Percentiles rank a stretch among this genome's conserved stretches.
These are phyloP conservation scores for Sitobion miscanthi DNA, from an alignment of 1,140 invertebrate species.

Conservation along the genomic window DNA sequence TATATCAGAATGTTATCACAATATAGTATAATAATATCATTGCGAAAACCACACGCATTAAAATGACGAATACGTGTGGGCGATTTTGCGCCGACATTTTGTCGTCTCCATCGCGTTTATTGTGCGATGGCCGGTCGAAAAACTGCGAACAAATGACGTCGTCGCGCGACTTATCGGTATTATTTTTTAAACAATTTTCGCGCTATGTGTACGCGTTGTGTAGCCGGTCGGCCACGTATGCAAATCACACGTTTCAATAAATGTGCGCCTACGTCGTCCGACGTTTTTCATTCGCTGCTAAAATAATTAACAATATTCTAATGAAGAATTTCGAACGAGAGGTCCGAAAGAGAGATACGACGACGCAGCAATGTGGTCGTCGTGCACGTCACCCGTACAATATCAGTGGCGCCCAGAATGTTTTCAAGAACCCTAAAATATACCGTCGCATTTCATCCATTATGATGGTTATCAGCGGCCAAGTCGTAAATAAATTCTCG, in stretches of 20 bases:
- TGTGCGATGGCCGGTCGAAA: neutral
- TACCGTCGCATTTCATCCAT: neutral
- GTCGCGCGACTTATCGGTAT: neutral
- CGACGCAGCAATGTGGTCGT: neutral
- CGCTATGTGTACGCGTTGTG: neutral
- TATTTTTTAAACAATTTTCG: neutral
- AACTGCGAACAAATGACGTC: slow-evolving; percentile 20
- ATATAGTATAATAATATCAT: too few species aligned
- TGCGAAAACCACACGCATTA: too few species aligned
- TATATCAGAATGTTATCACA: too few species aligned
- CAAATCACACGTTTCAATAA: neutral
- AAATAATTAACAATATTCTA: neutral
- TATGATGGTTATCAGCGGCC: neutral
- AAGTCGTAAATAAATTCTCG: slow-evolving; percentile 14
- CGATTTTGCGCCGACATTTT: neutral
- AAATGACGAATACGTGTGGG: neutral
- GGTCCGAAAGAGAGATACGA: neutral
- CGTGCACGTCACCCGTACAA: neutral
- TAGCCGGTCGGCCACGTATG: neutral
- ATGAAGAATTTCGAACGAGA: neutral
- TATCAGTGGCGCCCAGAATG: neutral
- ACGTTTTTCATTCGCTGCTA: neutral
- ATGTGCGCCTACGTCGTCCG: neutral
- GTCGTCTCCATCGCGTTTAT: neutral
- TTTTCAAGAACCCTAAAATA: neutral